Percentiles rank a stretch among this genome's conserved stretches.
Conservation (phyloP, 2,797 vertebrate species). For the Dermochelys coriacea region DNA sequence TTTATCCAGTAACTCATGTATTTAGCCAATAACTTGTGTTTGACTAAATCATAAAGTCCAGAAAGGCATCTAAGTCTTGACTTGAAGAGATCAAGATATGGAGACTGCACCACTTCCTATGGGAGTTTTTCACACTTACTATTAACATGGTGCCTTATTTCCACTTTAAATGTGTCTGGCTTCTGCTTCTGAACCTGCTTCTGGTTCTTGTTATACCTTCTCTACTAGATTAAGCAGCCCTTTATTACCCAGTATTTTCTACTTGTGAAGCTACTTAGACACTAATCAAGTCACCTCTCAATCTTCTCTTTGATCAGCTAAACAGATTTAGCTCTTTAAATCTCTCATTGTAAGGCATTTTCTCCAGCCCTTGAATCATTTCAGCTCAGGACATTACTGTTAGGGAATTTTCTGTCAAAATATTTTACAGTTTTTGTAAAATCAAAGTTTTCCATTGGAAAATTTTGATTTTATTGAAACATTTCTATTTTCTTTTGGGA, state of each 20-base stretch:
- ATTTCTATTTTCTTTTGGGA: neutral
- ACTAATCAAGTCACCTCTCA: neutral
- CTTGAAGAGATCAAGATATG: neutral
- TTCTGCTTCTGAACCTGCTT: neutral
- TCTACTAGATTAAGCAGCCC: neutral
- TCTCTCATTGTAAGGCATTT: neutral
- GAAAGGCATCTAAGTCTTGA: neutral
- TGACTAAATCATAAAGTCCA: neutral
- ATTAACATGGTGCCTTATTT: neutral
- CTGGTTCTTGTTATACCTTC: neutral
- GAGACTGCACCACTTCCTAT: neutral
- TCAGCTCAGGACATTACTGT: neutral
- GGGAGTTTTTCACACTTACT: neutral
- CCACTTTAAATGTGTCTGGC: neutral
- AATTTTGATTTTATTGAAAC: accelerated
- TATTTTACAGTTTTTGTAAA: neutral
- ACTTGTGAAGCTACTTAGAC: neutral
- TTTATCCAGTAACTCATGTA: neutral
- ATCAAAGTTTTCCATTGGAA: neutral
- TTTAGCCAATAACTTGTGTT: neutral
- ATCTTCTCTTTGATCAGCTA: neutral
- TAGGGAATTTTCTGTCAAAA: neutral
- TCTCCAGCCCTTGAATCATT: neutral
- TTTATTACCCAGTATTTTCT: neutral
- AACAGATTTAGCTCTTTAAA: neutral